phyloP scores from a whole-genome alignment of 2,113 vertebrate species.

The Octodon degus region DNA sequence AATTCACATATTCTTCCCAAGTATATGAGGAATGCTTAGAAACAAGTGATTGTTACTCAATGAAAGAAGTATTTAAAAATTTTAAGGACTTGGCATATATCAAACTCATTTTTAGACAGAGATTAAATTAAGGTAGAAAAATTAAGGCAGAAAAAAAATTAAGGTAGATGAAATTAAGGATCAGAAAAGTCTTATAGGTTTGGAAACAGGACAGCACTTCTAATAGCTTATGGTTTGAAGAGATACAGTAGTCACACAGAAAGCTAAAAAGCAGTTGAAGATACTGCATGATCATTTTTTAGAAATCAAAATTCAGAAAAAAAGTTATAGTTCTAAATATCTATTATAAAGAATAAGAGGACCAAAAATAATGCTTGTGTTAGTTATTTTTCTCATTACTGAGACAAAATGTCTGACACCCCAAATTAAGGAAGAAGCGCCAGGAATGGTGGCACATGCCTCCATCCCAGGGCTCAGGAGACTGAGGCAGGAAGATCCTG shows the following conservation, averaged over 20 bases:
- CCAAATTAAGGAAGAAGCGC: not conserved
- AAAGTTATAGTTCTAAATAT: not conserved
- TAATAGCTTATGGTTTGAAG: not conserved
- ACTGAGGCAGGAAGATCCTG: not conserved
- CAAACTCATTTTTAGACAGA: not conserved
- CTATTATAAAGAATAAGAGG: not conserved
- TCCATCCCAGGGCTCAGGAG: not conserved
- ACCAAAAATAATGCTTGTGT: not conserved
- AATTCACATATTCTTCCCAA: not conserved
- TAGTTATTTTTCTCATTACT: not conserved
- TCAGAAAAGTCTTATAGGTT: not conserved
- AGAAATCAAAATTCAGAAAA: not conserved
- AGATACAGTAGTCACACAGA: not conserved
- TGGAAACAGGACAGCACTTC: not conserved
- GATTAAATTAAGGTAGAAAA: not conserved
- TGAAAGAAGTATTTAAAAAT: not conserved
- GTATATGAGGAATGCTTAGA: not conserved
- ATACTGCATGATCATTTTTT: not conserved
- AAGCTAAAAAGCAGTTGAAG: not conserved
- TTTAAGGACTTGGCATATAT: not conserved
- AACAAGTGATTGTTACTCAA: not conserved
- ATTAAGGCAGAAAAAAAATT: not conserved
- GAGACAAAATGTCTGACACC: not conserved
- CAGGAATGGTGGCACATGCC: not conserved
- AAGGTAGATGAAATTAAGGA: not conserved